phyloP scores from a whole-genome alignment of 2,113 vertebrate species.

The Xiphophorus maculatus region DNA sequence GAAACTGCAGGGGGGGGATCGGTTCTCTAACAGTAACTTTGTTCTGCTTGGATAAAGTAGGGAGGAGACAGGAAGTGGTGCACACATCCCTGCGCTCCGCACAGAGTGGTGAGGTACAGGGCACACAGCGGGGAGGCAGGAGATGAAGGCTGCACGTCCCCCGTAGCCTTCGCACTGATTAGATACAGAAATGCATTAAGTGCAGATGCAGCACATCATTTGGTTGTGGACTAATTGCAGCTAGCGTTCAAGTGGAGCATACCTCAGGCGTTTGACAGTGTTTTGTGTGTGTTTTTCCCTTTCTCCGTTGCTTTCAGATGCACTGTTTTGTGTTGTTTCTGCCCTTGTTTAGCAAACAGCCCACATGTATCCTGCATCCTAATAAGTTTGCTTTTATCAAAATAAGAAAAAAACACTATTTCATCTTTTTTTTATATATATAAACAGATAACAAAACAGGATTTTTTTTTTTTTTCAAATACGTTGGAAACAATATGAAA shows the following conservation, averaged over 20 bases:
- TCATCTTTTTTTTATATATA: background rate
- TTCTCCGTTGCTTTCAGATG: background rate
- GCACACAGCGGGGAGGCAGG: conserved; percentile 25
- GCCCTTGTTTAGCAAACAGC: background rate
- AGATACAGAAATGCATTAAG: conserved; percentile 12
- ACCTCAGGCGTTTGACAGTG: background rate
- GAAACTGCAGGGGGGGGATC: conserved; percentile 68
- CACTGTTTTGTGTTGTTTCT: background rate
- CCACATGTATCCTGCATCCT: background rate
- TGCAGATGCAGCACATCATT: conserved; percentile 17
- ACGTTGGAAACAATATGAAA: background rate
- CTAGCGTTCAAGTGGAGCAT: background rate
- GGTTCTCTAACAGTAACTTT: conserved; percentile 72
- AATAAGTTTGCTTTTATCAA: background rate
- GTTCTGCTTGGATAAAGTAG: conserved; percentile 67
- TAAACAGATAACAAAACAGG: background rate
- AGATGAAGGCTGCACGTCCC: conserved; percentile 17
- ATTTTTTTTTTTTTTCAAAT: background rate
- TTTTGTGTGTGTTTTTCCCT: background rate
- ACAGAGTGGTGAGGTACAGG: conserved; percentile 30
- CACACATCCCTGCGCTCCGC: conserved; percentile 35
- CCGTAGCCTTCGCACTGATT: conserved; percentile 26
- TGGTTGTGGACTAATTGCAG: conserved; percentile 16
- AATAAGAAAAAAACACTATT: background rate
- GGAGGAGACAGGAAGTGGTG: conserved; percentile 65